Base-by-base conservation (phyloP, 2,888 invertebrate genomes). In the Cetonia aurata region DNA sequence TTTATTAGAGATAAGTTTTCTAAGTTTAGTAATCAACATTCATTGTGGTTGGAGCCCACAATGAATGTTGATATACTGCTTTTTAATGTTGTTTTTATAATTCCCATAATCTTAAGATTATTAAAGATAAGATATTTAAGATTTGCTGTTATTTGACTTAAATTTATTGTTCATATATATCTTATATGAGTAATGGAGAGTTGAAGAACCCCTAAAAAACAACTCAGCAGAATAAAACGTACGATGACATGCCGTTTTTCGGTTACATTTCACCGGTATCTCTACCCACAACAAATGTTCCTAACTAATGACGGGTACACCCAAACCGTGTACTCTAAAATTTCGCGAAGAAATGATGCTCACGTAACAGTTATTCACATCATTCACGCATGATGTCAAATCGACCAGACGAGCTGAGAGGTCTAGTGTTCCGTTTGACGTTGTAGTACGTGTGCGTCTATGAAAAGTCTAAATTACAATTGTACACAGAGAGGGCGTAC, bases 381-480 rank as follows among this genome's bases (percentile, higher is more conserved):
- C 50, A 25, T 25, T 57, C 37, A 60, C 37, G 60, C 60, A 33
- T 8, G 37, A 69, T 52, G 69, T 48, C 60, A 59, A 8, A 41
- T 37, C 10, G 37, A 37, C 33, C 50, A 31, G 37, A 52, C 59
- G 33, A 31, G 44, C 33, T 12, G 6, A 62, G n/a, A 60, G 6
- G 31, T 25, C 37, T n/a, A 67, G 44, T 48, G 52, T 62, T 41
- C 33, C 69, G 33, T 50, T 60, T 55, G 62, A 53, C 62, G 62
- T 69, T 44, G 55, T 55, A 67, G 46, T 46, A 15, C 48, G 13
- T 48, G 6, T 37, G 37, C 37, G 37, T 4, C 4, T 48, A 41
- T 57, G 37, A 69, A 69, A 60, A 59, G 52, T 65, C 68, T 69
- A 71, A 71, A 71, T 71, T 71, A 69, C 71, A 69, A 57, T 50